Percentiles rank a stretch among this genome's conserved stretches.
Evolutionary conservation across 2,888 invertebrate genomes (phyloP).

Genomic region (Anoplius nigerrimus): DNA sequence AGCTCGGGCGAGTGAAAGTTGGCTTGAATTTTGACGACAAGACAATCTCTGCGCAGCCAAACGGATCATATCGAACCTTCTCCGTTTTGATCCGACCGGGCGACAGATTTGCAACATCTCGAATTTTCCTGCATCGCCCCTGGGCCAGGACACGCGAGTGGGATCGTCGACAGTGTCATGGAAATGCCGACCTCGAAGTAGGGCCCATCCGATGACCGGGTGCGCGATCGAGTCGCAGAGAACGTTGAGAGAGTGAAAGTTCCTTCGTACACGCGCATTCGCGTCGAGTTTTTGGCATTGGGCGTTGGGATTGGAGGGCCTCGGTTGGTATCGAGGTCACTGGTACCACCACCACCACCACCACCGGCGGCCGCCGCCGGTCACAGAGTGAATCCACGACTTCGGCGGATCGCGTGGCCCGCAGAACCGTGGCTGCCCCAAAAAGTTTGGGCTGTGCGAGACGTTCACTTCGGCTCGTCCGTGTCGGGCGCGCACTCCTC

Average conservation of each 20-base stretch:
- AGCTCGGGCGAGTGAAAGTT: no score
- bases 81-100: no score
- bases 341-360: conserved; percentile 68
- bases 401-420: conserved; percentile 62
- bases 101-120: no score
- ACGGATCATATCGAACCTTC: no score
- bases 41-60: no score
- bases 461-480: conserved; percentile 59
- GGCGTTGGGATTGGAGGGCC: conserved; percentile 67
- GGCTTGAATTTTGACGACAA: no score
- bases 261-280: conserved; percentile 46
- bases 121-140: no score
- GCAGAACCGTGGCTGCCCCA: conserved; percentile 57
- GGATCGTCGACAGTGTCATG: conserved; percentile 22
- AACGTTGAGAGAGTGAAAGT: conserved; percentile 61
- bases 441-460: conserved; percentile 59
- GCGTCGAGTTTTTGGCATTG: conserved; percentile 71
- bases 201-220: conserved; percentile 6
- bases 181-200: conserved; percentile 15
- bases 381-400: conserved; percentile 52
- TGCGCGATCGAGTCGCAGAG: conserved; percentile 14
- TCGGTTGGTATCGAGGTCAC: conserved; percentile 73
- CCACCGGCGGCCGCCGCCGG: background rate
- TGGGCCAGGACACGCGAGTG: background rate
- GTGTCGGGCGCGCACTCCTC: conserved; percentile 37